Base-by-base conservation (phyloP, 2,888 invertebrate genomes). In the Melanargia galathea region DNA sequence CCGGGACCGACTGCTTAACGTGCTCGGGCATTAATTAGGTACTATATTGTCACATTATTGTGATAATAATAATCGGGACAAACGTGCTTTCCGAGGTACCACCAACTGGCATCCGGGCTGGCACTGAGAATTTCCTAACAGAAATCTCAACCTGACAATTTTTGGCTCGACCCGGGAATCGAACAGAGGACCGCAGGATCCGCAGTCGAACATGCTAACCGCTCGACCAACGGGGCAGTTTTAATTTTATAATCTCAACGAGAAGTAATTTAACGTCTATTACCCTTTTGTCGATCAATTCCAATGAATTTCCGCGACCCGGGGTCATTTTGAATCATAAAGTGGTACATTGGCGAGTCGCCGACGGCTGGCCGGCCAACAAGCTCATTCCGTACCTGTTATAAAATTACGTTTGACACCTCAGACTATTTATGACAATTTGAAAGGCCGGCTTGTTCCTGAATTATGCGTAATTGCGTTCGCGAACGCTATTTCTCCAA, bases 341-440 rank as follows among this genome's bases (percentile, higher is more conserved):
- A 76, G 64, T 72, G 63, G 66, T 67, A 63, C 66, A 64, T 63
- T 64, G 62, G 62, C 61, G 35, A 64, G 67, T 68, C 68, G 67
- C 64, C 65, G 62, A 65, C 64, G 58, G 64, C 71, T 68, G 65
- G 62, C 67, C 65, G 64, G 66, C 71, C 69, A 71, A 64, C 70
- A 62, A 60, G 65, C 71, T 66, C 66, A 67, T 68, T 66, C 66
- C 64, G 62, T 66, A 69, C 69, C 70, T 71, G 71, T 73, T 73
- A 77, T 77, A 77, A 78, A 75, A 77, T 78, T 77, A 75, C 73
- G 76, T 76, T 76, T 76, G 77, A 77, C 77, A 74, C 74, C 70
- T 74, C 68, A 68, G 68, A 73, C 73, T 73, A 75, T 76, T 76
- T 79, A 78, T 75, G 76, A 77, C 77, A 75, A 75, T 75, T 77